A percentile compares a stretch with the other conserved stretches of the same genome.
phyloP scores from a whole-genome alignment of 2,797 vertebrate genomes.

The Gymnodraco acuticeps region DNA sequence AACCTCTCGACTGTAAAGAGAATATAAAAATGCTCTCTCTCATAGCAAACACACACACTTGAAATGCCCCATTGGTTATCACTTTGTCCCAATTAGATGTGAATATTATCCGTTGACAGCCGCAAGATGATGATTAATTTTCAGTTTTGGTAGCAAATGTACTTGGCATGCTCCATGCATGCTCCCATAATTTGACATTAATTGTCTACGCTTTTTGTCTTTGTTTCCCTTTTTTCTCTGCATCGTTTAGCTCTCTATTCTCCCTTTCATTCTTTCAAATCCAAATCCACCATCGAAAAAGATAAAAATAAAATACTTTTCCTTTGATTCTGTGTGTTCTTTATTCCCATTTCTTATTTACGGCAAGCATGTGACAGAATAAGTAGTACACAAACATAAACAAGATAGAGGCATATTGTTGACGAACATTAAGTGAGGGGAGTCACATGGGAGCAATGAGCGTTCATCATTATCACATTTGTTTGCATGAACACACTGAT shows the following conservation, averaged over 20 bases:
- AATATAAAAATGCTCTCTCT: conserved; percentile 16
- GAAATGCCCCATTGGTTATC: conserved; percentile 48
- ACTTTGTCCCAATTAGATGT: conserved; percentile 62
- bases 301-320: not conserved
- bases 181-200: conserved; percentile 62
- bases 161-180: conserved; percentile 35
- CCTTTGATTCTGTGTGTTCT: not conserved
- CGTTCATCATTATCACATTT: not conserved
- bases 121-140: conserved; percentile 62
- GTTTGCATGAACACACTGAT: not conserved
- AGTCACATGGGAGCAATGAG: not conserved
- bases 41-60: not conserved
- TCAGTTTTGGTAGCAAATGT: conserved; percentile 54
- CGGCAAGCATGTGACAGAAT: not conserved
- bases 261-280: not conserved
- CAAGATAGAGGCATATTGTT: not conserved
- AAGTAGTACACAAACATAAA: not conserved
- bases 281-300: not conserved
- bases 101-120: conserved; percentile 58
- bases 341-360: not conserved
- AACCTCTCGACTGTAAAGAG: conserved; percentile 36
- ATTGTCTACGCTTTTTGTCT: conserved; percentile 46
- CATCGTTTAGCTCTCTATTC: not conserved
- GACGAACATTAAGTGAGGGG: not conserved
- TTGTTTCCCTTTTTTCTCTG: conserved; percentile 23